Percentiles rank a stretch among this genome's conserved stretches.
Evolutionary conservation across 2,888 invertebrate species (phyloP).

Genomic region (Heliconius ethilla): DNA sequence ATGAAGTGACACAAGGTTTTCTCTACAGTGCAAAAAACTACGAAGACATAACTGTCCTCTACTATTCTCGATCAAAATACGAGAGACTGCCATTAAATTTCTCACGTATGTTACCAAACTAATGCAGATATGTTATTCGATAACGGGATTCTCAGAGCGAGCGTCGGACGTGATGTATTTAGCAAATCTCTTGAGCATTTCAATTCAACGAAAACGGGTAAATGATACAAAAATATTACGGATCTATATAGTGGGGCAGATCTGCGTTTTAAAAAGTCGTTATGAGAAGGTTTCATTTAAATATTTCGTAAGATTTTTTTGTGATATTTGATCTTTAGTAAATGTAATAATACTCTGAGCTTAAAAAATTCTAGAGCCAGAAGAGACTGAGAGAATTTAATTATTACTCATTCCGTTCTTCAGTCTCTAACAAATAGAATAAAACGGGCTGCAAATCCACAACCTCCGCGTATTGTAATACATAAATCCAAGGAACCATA

Average conservation of each 20-base stretch:
- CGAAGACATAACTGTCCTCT: conserved; percentile 31
- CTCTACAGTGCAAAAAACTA: neutral
- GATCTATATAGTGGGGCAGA: conserved; percentile 2
- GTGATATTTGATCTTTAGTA: too few species aligned
- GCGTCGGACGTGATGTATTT: conserved; percentile 61
- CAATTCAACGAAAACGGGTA: conserved; percentile 35
- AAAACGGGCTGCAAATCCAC: too few species aligned
- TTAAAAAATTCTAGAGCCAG: too few species aligned
- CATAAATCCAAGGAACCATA: neutral
- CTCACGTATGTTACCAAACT: conserved; percentile 57
- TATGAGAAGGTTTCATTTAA: neutral
- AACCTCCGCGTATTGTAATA: neutral
- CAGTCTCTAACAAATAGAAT: neutral
- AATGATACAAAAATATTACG: conserved; percentile 25
- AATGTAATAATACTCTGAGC: too few species aligned
- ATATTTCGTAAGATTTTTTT: too few species aligned
- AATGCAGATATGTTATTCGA: conserved; percentile 58
- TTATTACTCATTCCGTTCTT: neutral
- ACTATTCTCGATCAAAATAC: conserved; percentile 15
- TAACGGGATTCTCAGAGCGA: conserved; percentile 58
- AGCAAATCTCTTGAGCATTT: conserved; percentile 45
- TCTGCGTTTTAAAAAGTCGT: neutral
- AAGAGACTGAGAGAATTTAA: neutral
- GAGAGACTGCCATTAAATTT: conserved; percentile 23
- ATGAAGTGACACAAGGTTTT: too few species aligned